A percentile compares a stretch with the other conserved stretches of the same genome.
These are phyloP conservation scores for Taphrorychus bicolor DNA, from an alignment of 2,888 invertebrate species.

Conservation along the genomic window DNA sequence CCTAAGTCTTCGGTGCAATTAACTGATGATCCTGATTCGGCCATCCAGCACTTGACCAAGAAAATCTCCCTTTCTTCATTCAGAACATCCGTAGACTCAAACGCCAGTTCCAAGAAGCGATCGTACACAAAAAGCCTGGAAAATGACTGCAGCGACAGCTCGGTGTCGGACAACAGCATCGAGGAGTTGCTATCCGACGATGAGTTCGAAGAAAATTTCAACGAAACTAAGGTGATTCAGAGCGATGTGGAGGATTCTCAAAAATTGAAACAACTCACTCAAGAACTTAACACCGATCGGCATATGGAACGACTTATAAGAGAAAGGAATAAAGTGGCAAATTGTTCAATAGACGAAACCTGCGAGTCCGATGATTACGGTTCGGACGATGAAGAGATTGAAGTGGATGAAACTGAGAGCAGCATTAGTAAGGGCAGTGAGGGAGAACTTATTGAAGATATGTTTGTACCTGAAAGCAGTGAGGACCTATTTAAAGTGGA, in stretches of 20 bases:
- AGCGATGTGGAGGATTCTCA: constrained; percentile 56
- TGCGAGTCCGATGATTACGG: constrained; percentile 52
- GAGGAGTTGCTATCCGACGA: constrained; percentile 54
- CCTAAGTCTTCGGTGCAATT: constrained; percentile 32
- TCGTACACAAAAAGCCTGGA: constrained; percentile 59
- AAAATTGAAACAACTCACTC: constrained; percentile 38
- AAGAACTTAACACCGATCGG: constrained; percentile 50
- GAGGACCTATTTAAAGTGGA: constrained; percentile 48
- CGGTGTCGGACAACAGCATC: constrained; percentile 60
- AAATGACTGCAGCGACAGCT: constrained; percentile 57
- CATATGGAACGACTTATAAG: no score
- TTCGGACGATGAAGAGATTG: constrained; percentile 44
- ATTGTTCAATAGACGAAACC: constrained; percentile 53
- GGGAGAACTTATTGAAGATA: constrained; percentile 32
- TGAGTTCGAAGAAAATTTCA: constrained; percentile 57
- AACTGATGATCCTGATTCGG: constrained; percentile 46
- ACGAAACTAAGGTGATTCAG: constrained; percentile 55
- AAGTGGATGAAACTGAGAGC: constrained; percentile 47
- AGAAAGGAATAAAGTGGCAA: constrained; percentile 9
- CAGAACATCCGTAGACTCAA: constrained; percentile 55
- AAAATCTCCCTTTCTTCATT: constrained; percentile 31
- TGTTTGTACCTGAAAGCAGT: constrained; percentile 43
- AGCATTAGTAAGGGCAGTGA: constrained; percentile 26
- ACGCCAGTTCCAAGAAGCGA: constrained; percentile 54
- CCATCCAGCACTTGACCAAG: constrained; percentile 44